Evolutionary conservation across 2,888 invertebrate genomes (phyloP), one percentile per base, ranked within the genome.

Genomic region (Callyntrura guangdongensis): DNA sequence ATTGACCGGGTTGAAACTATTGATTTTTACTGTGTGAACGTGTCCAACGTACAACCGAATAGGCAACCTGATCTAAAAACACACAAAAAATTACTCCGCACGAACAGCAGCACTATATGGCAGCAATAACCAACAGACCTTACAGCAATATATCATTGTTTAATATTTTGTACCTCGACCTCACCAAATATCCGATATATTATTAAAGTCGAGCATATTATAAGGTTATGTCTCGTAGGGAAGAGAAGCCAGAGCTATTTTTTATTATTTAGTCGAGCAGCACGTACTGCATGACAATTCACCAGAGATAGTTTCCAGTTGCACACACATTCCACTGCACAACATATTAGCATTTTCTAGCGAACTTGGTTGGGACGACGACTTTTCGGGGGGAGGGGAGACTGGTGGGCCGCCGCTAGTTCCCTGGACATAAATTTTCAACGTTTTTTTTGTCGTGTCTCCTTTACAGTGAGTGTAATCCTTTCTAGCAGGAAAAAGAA

Each of bases 1-100:
- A 74, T 74, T 74, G 74, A 74, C 74, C 74, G 12, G 69, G 49
- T 11, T 2, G 17, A 72, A 72, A 49, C 11, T 74, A 74, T 74
- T 49, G 74, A 74, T 74, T 74, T 74, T 74, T 74, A 12, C 69
- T 1, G 9, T 45, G 8, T 36, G 22, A 49, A 64, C 25, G 27
- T 64, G 14, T 2, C 11, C 64, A 64, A 36, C 36, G 36, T 36
- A 36, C 36, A 36, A 36, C 36, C 36, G 36, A 36, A 4, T 36
- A 36, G 36, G 36, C 36, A 36, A 14, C 25, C 25, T 11, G 64
- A 36, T 17, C 53, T 5, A 59, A 17, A 17, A 59, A 22, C 64
- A 25, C 5, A 36, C 69, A 69, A 3, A 69, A 67, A 36, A 69
- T 67, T 67, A 67, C 36, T 69, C 45, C 74, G 22, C 49, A 74